These are phyloP conservation scores for Brachyopa scutellaris DNA, from an alignment of 2,888 invertebrate genomes.

Conservation along the genomic window DNA sequence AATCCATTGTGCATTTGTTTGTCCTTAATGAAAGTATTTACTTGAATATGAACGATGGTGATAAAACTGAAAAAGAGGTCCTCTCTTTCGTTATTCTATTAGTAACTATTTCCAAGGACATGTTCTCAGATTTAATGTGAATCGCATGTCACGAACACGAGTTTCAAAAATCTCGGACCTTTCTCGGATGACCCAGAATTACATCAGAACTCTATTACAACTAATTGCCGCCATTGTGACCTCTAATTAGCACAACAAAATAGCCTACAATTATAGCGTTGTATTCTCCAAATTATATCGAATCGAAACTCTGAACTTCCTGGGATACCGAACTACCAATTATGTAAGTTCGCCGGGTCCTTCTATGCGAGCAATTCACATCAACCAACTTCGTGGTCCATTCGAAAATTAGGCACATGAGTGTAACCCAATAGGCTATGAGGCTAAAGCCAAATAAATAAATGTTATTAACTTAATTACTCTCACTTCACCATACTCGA, in stretches of 20 bases:
- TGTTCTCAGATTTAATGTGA: neutral
- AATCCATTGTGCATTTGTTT: too few relatives aligned
- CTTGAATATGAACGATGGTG: too few relatives aligned
- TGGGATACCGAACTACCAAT: slow-evolving; percentile 52
- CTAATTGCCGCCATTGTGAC: slow-evolving; percentile 53
- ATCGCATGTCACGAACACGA: neutral
- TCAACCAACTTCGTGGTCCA: too few relatives aligned
- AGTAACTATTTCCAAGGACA: too few relatives aligned
- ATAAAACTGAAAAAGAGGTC: too few relatives aligned
- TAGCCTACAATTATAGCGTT: slow-evolving; percentile 49
- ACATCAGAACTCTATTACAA: slow-evolving; percentile 41
- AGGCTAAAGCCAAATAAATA: slow-evolving; percentile 51
- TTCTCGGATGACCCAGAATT: neutral
- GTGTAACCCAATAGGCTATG: too few relatives aligned
- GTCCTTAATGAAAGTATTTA: too few relatives aligned
- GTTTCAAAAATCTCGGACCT: neutral
- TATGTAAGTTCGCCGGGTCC: slow-evolving; percentile 19
- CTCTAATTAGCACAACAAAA: slow-evolving; percentile 51
- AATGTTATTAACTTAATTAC: slow-evolving; percentile 49
- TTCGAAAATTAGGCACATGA: too few relatives aligned
- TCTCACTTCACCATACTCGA: neutral
- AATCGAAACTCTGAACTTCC: slow-evolving; percentile 38
- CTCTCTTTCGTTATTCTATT: too few relatives aligned
- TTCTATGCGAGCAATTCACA: too few relatives aligned
- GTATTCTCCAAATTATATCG: slow-evolving; percentile 55